phyloP scores from a whole-genome alignment of 1,140 invertebrate species.

The Heliconius eleuchia region DNA sequence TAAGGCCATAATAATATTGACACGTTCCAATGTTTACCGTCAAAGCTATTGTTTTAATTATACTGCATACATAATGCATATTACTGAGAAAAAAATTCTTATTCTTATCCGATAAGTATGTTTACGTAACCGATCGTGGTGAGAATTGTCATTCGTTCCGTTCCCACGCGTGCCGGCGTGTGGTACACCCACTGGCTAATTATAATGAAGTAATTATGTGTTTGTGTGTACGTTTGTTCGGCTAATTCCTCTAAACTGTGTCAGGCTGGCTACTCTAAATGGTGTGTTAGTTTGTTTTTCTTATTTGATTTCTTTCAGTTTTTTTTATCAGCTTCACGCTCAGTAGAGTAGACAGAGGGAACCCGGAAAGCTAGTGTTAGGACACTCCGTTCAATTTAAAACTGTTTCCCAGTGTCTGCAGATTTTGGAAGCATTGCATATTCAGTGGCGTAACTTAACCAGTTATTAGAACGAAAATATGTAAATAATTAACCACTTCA shows the following conservation, averaged over 20 bases:
- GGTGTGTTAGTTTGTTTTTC: not conserved
- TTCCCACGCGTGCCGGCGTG: constrained; percentile 36
- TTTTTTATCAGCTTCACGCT: too few species aligned
- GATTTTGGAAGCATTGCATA: too few species aligned
- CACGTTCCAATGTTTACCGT: not conserved
- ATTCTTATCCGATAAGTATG: constrained; percentile 16
- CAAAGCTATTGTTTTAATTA: constrained; percentile 9
- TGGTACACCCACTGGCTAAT: constrained; percentile 36
- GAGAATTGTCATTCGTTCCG: constrained; percentile 29
- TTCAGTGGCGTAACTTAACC: too few species aligned
- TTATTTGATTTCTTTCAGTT: not conserved
- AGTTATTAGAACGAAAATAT: too few species aligned
- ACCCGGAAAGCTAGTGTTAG: too few species aligned
- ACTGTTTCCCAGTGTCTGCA: too few species aligned
- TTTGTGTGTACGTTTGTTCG: constrained; percentile 23
- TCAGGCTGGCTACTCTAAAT: not conserved
- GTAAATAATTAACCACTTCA: too few species aligned
- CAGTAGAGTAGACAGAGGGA: too few species aligned
- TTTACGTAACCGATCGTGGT: constrained; percentile 35
- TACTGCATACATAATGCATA: constrained; percentile 10
- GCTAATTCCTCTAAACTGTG: constrained; percentile 2
- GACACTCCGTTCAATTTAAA: too few species aligned
- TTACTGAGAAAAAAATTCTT: constrained; percentile 22
- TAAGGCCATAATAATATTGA: not conserved
- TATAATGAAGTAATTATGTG: constrained; percentile 49